Base-by-base conservation (phyloP, 2,888 invertebrate species). In the Psococerastis gibbosa region DNA sequence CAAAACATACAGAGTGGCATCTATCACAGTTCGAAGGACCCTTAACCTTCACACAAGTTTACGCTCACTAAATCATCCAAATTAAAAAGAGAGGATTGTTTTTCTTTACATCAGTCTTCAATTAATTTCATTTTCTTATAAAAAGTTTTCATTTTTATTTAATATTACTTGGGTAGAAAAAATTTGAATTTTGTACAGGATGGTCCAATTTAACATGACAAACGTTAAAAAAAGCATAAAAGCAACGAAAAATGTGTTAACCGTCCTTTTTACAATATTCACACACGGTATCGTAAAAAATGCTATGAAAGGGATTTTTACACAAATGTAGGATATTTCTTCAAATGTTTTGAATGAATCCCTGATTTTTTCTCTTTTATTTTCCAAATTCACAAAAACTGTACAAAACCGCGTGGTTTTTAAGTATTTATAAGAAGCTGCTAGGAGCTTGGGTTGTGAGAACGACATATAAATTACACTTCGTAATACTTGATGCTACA, bases 21-120 rank as follows among this genome's bases (percentile, higher is more conserved):
- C n/a, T n/a, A n/a, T n/a, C n/a, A n/a, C n/a, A n/a, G n/a, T n/a
- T n/a, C n/a, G n/a, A n/a, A n/a, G n/a, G n/a, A n/a, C n/a, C n/a
- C n/a, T n/a, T n/a, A n/a, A n/a, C n/a, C n/a, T n/a, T n/a, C n/a
- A n/a, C n/a, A n/a, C n/a, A n/a, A n/a, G n/a, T n/a, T n/a, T n/a
- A 6, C 27, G 8, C 27, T 27, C 11, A 27, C 27, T 27, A 27
- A 27, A 27, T 27, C 27, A 27, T 27, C 27, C 27, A 27, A 27
- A 27, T 9, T 27, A 6, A 38, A 33, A 38, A 20, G 38, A 17
- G 20, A 38, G 18, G 38, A 38, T 38, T 38, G 46, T 48, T 50
- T 49, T 48, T 47, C 48, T 50, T 49, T 50, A 50, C 50, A 50
- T 50, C 50, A 50, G 50, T 50, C 50, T 50, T 50, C 46, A 49